phyloP scores from a whole-genome alignment of 2,888 invertebrate species.

The Lasioglossum pauxillum region DNA sequence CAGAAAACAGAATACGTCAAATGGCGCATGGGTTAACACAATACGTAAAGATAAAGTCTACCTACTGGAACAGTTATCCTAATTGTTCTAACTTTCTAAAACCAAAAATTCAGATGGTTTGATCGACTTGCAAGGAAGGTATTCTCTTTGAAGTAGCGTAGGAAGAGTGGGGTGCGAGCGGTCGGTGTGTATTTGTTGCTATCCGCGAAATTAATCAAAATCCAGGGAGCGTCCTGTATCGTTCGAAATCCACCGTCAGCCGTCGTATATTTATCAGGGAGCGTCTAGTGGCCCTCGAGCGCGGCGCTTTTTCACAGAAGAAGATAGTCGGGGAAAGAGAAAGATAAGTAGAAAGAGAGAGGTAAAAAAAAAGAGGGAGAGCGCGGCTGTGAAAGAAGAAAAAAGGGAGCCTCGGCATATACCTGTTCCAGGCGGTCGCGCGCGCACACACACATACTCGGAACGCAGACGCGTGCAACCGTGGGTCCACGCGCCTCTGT shows the following conservation, averaged over 20 bases:
- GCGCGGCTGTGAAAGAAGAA: conserved; percentile 45
- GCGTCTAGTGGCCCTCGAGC: conserved; percentile 71
- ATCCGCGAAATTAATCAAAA: conserved; percentile 27
- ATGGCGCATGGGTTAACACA: background rate
- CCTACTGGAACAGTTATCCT: background rate
- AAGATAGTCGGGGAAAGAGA: conserved; percentile 56
- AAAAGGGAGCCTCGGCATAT: conserved; percentile 63
- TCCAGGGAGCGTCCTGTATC: conserved; percentile 57
- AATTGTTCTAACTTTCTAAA: background rate
- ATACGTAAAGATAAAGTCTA: background rate
- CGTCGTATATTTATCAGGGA: conserved; percentile 66
- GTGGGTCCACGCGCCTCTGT: conserved; percentile 44
- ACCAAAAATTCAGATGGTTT: background rate
- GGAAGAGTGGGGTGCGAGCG: background rate
- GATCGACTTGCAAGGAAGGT: background rate
- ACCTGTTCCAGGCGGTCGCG: conserved; percentile 76
- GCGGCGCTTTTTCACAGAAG: conserved; percentile 64
- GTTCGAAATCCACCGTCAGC: conserved; percentile 51
- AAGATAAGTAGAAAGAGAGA: conserved; percentile 41
- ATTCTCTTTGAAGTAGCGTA: background rate
- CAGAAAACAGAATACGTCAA: background rate
- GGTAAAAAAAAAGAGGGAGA: conserved; percentile 53
- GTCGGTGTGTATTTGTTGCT: background rate
- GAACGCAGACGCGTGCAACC: conserved; percentile 36
- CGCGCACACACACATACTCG: conserved; percentile 44